A percentile compares a stretch with the other conserved stretches of the same genome.
Conservation (phyloP, 35 echinoderm and acorn worm genomes). For the Apostichopus californicus region DNA sequence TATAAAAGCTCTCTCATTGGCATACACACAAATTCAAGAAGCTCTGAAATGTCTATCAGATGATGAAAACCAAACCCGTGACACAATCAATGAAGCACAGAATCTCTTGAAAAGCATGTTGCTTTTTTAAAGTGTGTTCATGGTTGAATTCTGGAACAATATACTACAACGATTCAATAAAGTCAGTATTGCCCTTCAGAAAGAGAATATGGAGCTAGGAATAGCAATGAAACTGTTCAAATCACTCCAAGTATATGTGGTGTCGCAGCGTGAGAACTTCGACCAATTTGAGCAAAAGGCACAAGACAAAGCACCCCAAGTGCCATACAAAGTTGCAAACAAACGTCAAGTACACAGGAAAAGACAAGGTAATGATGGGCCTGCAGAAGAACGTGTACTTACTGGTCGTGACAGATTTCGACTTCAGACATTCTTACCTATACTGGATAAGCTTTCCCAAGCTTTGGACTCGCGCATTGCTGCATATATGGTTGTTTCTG, state of each 20-base stretch:
- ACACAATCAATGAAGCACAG: neutral
- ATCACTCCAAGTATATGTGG: slow-evolving; percentile 22
- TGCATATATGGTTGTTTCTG: slow-evolving; percentile 18
- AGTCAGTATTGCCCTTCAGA: slow-evolving; percentile 22
- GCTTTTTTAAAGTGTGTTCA: neutral
- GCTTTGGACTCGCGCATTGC: slow-evolving; percentile 40
- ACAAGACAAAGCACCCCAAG: slow-evolving; percentile 40
- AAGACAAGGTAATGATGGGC: slow-evolving; percentile 35
- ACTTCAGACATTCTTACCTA: slow-evolving; percentile 42
- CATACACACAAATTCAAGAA: slow-evolving; percentile 21
- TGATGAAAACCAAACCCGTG: slow-evolving; percentile 11
- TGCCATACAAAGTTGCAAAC: slow-evolving; percentile 41
- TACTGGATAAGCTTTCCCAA: slow-evolving; percentile 39
- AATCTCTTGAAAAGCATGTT: slow-evolving; percentile 4
- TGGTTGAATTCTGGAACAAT: slow-evolving; percentile 14
- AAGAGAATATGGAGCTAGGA: slow-evolving; percentile 2
- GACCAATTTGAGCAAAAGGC: slow-evolving; percentile 35
- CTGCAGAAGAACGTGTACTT: slow-evolving; percentile 44
- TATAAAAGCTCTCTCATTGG: slow-evolving; percentile 20
- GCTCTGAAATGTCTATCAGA: slow-evolving; percentile 13
- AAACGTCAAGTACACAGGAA: slow-evolving; percentile 41
- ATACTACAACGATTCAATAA: slow-evolving; percentile 13
- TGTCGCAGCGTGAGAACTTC: slow-evolving; percentile 39
- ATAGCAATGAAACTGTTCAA: slow-evolving; percentile 18
- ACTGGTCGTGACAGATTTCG: slow-evolving; percentile 40